Evolutionary conservation across 2,797 vertebrate genomes (phyloP).

Genomic region (Malacoraja senta): DNA sequence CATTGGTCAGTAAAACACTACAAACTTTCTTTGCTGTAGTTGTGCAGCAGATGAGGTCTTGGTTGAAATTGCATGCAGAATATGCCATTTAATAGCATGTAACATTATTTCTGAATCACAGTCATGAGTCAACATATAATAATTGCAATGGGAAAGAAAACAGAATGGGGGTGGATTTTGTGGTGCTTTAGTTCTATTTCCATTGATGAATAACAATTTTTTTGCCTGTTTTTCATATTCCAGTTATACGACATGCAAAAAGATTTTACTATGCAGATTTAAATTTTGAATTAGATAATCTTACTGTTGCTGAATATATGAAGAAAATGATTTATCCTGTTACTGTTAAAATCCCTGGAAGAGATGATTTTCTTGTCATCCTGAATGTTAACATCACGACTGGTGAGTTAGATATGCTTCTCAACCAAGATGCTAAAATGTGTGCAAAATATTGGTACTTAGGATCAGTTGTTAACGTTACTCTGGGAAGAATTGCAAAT

Average conservation of each 20-base stretch:
- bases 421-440: not conserved
- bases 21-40: not conserved
- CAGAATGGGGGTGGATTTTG: no score
- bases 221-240: not conserved
- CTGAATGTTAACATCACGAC: not conserved
- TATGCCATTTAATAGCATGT: not conserved
- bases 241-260: not conserved
- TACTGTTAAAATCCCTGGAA: not conserved
- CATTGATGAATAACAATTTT: not conserved
- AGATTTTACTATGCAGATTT: not conserved
- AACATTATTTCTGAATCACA: not conserved
- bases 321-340: not conserved
- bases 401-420: not conserved
- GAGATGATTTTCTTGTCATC: not conserved
- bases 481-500: not conserved
- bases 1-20: not conserved
- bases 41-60: not conserved
- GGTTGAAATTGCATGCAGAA: not conserved
- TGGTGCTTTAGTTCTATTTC: not conserved
- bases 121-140: not conserved
- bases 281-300: not conserved
- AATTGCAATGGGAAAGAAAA: constrained; percentile 10
- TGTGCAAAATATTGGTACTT: not conserved
- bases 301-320: not conserved
- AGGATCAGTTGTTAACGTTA: not conserved